phyloP scores from a whole-genome alignment of 2,888 invertebrate species.

The Ophraella communa region DNA sequence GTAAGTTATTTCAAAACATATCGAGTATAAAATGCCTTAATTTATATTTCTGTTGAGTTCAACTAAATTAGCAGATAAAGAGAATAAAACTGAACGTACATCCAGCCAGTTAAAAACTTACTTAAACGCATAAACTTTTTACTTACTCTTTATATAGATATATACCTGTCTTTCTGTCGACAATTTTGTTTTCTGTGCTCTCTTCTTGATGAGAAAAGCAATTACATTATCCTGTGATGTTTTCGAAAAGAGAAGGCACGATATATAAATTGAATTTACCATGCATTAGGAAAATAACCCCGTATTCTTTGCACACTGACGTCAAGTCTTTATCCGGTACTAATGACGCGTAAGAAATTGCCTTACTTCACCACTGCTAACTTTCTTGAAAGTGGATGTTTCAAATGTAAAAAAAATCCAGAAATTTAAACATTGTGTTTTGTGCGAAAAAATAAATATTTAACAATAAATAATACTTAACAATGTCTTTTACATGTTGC shows the following conservation, averaged over 20 bases:
- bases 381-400: not conserved
- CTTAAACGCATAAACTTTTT: not conserved
- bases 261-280: conserved; percentile 26
- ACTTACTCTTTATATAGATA: not conserved
- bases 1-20: too few relatives aligned
- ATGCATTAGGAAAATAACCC: conserved; percentile 23
- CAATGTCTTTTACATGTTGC: too few relatives aligned
- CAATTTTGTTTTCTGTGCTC: conserved; percentile 39
- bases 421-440: not conserved
- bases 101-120: too few relatives aligned
- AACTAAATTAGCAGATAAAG: too few relatives aligned
- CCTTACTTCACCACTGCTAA: not conserved
- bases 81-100: too few relatives aligned
- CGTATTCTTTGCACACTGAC: conserved; percentile 4
- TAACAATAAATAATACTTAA: too few relatives aligned
- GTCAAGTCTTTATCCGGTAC: conserved; percentile 4
- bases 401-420: not conserved
- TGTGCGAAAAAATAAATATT: too few relatives aligned
- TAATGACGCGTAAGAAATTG: conserved; percentile 14
- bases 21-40: too few relatives aligned
- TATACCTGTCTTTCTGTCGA: conserved; percentile 29
- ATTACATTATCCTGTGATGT: conserved; percentile 44
- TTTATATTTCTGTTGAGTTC: too few relatives aligned
- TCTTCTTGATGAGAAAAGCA: conserved; percentile 48
- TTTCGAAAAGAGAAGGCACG: conserved; percentile 21